Percentiles rank a stretch among this genome's conserved stretches.
phyloP scores from a whole-genome alignment of 2,888 invertebrate genomes.

The Ormyrus pomaceus region DNA sequence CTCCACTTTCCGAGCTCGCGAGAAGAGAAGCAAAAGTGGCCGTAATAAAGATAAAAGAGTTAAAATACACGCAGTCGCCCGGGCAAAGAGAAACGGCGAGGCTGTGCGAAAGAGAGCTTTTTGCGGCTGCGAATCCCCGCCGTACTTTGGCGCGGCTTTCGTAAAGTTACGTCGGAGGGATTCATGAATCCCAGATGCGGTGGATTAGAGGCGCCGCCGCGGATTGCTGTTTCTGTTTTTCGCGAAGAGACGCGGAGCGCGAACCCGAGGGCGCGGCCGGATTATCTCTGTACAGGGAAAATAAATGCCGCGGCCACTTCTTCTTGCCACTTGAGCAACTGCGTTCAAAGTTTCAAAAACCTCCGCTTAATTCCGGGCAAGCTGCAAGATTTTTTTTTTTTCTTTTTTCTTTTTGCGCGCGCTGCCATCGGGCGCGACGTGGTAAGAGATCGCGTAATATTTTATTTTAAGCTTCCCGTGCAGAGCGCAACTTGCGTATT shows the following conservation, averaged over 20 bases:
- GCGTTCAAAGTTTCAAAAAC: slow-evolving; percentile 47
- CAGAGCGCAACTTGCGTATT: too few species aligned
- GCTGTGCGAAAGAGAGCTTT: neutral
- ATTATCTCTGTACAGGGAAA: slow-evolving; percentile 43
- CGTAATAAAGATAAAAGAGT: slow-evolving; percentile 2
- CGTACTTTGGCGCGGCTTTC: neutral
- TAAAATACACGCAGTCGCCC: neutral
- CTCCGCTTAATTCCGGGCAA: slow-evolving; percentile 28
- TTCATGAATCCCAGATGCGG: slow-evolving; percentile 74
- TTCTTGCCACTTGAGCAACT: slow-evolving; percentile 29
- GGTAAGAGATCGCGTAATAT: neutral
- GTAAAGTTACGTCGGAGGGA: slow-evolving; percentile 59
- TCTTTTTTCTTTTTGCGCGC: neutral
- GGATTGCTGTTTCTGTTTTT: slow-evolving; percentile 66
- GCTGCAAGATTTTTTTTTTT: too few species aligned
- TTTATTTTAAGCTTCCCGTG: slow-evolving; percentile 3
- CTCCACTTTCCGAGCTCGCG: neutral
- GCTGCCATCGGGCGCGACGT: too few species aligned
- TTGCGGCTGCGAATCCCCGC: too few species aligned
- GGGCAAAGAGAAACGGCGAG: slow-evolving; percentile 9
- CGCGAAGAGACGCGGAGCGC: slow-evolving; percentile 61
- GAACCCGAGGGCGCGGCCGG: neutral
- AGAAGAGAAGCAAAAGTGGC: slow-evolving; percentile 5
- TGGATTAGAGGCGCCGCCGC: slow-evolving; percentile 69
- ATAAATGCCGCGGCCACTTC: slow-evolving; percentile 25